Evolutionary conservation across 37 sponge, comb jelly and placozoan species (phyloP), one percentile per base, ranked within the genome.

Genomic region (Beroe ovata): DNA sequence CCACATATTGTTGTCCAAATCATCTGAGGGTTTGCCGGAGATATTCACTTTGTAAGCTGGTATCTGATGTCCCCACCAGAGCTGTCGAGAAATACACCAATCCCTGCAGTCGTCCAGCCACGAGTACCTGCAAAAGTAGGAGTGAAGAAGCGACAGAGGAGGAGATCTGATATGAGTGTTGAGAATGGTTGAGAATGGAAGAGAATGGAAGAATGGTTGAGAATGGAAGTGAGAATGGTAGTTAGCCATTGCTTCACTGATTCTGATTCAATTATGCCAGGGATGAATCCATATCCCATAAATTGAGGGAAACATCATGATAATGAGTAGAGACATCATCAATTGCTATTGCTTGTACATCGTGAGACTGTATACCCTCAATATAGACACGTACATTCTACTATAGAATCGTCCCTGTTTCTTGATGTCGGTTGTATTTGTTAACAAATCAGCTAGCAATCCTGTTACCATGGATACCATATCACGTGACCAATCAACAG

Each of bases 1-100:
- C 90, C 90, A 90, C 66, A 64, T 54, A 8, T 36, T 29, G 40
- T 64, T 90, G 34, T 90, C 90, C 39, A 64, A 71, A 71, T 90
- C 90, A 18, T 36, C 60, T 23, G 36, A 38, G 28, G n/a, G 38
- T 30, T 71, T 91, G 54, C 72, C 88, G 54, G 84, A 11, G 8
- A 77, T 30, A 4, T 41, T 39, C 23, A 77, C 84, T 25, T 77
- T 77, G 92, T 97, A 97, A 59, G 99, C 99, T 0, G 99, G 99
- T 32, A 97, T 95, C 19, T 96, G 92, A 61, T 97, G 99, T 8
- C 99, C 99, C 99, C 99, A 97, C 99, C 99, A 97, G 29, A 97
- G 92, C 92, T 97, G 99, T 0, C 99, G 90, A 41, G 99, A 97
- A 64, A 97, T 95, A 89, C 99, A 97, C 99, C 99, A 97, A 60